These are phyloP conservation scores for Polydrusus tereticollis DNA, from an alignment of 2,888 invertebrate species.

Conservation along the genomic window DNA sequence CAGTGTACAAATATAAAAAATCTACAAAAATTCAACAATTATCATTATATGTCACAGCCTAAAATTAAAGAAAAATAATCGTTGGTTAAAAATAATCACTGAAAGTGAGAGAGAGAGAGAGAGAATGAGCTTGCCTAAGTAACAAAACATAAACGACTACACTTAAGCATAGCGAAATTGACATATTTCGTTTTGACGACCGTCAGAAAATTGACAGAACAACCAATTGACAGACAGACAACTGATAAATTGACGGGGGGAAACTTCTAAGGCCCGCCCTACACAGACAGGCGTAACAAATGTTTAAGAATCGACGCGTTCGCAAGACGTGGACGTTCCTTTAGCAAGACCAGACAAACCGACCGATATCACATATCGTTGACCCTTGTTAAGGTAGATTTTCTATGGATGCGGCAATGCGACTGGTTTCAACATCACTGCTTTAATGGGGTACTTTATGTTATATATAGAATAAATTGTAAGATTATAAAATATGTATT, in stretches of 20 bases:
- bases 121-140: slow-evolving; percentile 19
- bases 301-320: neutral
- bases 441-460: no score
- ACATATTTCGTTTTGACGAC: slow-evolving; percentile 35
- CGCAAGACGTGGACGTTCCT: neutral
- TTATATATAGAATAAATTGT: no score
- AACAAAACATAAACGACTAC: slow-evolving; percentile 11
- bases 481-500: no score
- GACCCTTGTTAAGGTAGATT: no score
- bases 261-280: neutral
- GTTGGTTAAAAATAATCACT: slow-evolving; percentile 33
- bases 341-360: neutral
- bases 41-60: slow-evolving; percentile 49
- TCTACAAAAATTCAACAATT: slow-evolving; percentile 51
- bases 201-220: slow-evolving; percentile 35
- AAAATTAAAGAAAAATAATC: slow-evolving; percentile 46
- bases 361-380: slow-evolving; percentile 5
- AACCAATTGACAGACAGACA: slow-evolving; percentile 31
- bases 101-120: no score
- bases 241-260: slow-evolving; percentile 27
- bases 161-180: slow-evolving; percentile 34
- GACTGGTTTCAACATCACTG: no score
- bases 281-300: neutral
- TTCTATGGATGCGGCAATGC: no score
- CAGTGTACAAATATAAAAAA: slow-evolving; percentile 43